Evolutionary conservation across 2,797 vertebrate species (phyloP).

Genomic region (Enteromius thamalakanensis): DNA sequence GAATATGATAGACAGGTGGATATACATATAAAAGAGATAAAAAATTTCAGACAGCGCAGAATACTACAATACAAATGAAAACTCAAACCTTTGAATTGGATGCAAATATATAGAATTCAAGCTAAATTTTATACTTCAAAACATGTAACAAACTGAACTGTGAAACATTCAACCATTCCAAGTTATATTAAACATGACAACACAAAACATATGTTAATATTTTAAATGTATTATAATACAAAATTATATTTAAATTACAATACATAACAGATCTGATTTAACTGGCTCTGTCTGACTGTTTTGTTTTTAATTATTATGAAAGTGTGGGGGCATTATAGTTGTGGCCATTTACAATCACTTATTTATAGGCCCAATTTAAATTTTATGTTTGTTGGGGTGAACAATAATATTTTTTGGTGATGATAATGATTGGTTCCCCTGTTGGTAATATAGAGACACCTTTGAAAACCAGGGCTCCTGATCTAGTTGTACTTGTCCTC

Average conservation of each 20-base stretch:
- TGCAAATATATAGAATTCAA: not conserved
- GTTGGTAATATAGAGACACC: not conserved
- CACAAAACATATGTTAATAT: not conserved
- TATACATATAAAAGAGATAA: not conserved
- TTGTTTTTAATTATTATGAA: not conserved
- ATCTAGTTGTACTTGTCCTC: slow-evolving; percentile 11
- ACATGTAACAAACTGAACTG: not conserved
- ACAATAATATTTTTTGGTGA: not conserved
- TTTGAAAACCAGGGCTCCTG: slow-evolving; percentile 7
- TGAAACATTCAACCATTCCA: slow-evolving; percentile 22
- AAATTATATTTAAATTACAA: not conserved
- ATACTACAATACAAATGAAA: not conserved
- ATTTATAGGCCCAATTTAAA: not conserved
- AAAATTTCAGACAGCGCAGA: not conserved
- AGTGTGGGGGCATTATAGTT: slow-evolving; percentile 2
- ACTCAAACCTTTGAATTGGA: not conserved
- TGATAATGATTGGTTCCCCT: not conserved
- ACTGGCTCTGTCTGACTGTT: slow-evolving; percentile 14
- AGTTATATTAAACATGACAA: slow-evolving; percentile 3
- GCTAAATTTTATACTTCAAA: not conserved
- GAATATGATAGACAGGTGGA: not conserved
- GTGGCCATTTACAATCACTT: not conserved
- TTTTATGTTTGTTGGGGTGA: not conserved
- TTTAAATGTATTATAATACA: not conserved
- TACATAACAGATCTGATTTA: not conserved